Conservation (phyloP, 1,140 invertebrate genomes). For the Drosophila nannoptera region DNA sequence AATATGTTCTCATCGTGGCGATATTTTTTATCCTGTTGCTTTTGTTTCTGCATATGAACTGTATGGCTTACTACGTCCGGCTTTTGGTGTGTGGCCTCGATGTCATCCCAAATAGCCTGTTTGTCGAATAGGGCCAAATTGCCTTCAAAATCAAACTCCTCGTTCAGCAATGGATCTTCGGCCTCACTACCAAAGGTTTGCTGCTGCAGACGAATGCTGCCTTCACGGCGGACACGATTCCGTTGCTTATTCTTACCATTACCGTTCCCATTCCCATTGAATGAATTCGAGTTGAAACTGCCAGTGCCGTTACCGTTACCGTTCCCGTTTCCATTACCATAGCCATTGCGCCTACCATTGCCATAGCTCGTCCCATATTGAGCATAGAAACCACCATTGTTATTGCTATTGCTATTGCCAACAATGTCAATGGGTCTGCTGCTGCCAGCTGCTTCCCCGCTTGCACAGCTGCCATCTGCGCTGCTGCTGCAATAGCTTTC, state of each 20-base stretch:
- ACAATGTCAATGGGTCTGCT: slow-evolving; percentile 73
- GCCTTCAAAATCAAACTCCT: slow-evolving; percentile 96
- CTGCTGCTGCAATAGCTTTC: slow-evolving; percentile 65
- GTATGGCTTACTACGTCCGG: slow-evolving; percentile 82
- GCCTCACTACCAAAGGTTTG: slow-evolving; percentile 72
- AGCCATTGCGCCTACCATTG: slow-evolving; percentile 40
- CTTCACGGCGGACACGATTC: slow-evolving; percentile 61
- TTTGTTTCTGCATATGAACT: slow-evolving; percentile 41
- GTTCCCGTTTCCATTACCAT: slow-evolving; percentile 36
- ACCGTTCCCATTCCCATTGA: slow-evolving; percentile 46
- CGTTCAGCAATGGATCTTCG: slow-evolving; percentile 80
- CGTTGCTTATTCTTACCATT: slow-evolving; percentile 59
- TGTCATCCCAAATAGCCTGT: slow-evolving; percentile 87
- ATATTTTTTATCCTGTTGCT: slow-evolving; percentile 77
- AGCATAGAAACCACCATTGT: slow-evolving; percentile 44
- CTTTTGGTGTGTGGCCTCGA: slow-evolving; percentile 82
- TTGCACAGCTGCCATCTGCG: slow-evolving; percentile 52
- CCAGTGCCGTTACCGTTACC: slow-evolving; percentile 35
- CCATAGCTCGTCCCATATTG: slow-evolving; percentile 43
- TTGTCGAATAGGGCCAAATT: slow-evolving; percentile 95
- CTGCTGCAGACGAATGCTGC: slow-evolving; percentile 64
- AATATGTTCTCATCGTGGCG: slow-evolving; percentile 93
- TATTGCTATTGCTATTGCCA: slow-evolving; percentile 29
- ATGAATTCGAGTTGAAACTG: neutral
- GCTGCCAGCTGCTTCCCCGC: slow-evolving; percentile 21